phyloP scores from a whole-genome alignment of 2,888 invertebrate genomes.

The Priocnemis perturbator region DNA sequence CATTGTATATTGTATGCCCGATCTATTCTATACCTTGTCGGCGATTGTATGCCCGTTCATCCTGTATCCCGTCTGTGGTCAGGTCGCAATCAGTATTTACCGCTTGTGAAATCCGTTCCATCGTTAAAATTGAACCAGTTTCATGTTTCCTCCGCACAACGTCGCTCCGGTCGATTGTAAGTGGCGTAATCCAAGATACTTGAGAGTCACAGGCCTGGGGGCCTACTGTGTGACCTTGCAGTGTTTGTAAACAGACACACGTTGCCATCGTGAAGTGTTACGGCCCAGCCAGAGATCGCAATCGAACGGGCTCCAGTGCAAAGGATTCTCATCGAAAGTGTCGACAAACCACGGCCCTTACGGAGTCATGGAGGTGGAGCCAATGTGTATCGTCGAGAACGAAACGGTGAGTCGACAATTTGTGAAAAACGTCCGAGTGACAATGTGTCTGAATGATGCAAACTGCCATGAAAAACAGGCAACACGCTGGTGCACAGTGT shows the following conservation, averaged over 20 bases:
- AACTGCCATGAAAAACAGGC: constrained; percentile 39
- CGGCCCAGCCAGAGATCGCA: constrained; percentile 34
- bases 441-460: constrained; percentile 51
- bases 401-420: constrained; percentile 67
- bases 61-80: too few species aligned
- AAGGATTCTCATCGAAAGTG: constrained; percentile 17
- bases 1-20: too few species aligned
- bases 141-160: not conserved
- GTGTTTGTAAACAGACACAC: constrained; percentile 87
- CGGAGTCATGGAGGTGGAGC: constrained; percentile 65
- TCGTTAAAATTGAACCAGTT: too few species aligned
- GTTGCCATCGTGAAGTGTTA: constrained; percentile 73
- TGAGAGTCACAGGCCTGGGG: constrained; percentile 50
- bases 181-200: constrained; percentile 53
- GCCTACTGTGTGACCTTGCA: constrained; percentile 82
- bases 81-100: too few species aligned
- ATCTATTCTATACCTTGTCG: too few species aligned
- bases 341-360: not conserved
- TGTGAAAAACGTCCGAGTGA: constrained; percentile 32
- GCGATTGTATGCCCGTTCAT: too few species aligned
- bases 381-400: constrained; percentile 68
- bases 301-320: constrained; percentile 26
- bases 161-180: constrained; percentile 23
- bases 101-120: not conserved
- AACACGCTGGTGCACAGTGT: constrained; percentile 35